phyloP scores from a whole-genome alignment of 2,113 vertebrate species.

The Melanotaenia duboulayi region DNA sequence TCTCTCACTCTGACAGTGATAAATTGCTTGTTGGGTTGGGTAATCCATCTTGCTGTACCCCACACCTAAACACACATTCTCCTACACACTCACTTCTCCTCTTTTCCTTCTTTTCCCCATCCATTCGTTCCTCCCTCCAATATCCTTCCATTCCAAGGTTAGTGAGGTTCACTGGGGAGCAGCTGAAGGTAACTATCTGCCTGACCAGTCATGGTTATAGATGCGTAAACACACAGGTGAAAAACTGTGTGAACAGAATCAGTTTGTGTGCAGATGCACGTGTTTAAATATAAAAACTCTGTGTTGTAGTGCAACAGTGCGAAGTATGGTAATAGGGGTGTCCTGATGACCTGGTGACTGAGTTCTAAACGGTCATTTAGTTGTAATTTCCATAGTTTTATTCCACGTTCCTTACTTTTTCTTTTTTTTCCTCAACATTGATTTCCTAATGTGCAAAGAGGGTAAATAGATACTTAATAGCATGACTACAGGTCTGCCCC shows the following conservation, averaged over 20 bases:
- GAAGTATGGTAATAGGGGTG: conserved; percentile 5
- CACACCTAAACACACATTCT: conserved; percentile 71
- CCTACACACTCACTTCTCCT: conserved; percentile 29
- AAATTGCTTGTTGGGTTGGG: conserved; percentile 72
- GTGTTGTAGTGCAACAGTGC: background rate
- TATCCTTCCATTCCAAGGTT: conserved; percentile 71
- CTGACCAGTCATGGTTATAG: conserved; percentile 25
- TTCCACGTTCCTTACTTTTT: background rate
- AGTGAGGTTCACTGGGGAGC: conserved; percentile 54
- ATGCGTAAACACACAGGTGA: conserved; percentile 15
- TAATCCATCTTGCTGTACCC: conserved; percentile 80
- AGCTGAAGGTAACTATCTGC: conserved; percentile 63
- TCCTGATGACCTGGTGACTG: conserved; percentile 4
- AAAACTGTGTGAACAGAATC: conserved; percentile 22
- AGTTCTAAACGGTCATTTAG: background rate
- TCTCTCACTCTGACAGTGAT: conserved; percentile 77
- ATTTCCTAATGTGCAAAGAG: background rate
- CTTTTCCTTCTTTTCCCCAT: conserved; percentile 37
- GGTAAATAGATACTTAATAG: background rate
- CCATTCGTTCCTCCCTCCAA: conserved; percentile 34
- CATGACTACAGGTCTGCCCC: background rate
- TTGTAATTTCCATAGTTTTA: background rate
- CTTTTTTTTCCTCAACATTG: background rate
- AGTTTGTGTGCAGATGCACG: background rate
- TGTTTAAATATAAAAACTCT: conserved; percentile 25